A percentile compares a stretch with the other conserved stretches of the same genome.
phyloP scores from a whole-genome alignment of 2,797 vertebrate species.

The Falco peregrinus region DNA sequence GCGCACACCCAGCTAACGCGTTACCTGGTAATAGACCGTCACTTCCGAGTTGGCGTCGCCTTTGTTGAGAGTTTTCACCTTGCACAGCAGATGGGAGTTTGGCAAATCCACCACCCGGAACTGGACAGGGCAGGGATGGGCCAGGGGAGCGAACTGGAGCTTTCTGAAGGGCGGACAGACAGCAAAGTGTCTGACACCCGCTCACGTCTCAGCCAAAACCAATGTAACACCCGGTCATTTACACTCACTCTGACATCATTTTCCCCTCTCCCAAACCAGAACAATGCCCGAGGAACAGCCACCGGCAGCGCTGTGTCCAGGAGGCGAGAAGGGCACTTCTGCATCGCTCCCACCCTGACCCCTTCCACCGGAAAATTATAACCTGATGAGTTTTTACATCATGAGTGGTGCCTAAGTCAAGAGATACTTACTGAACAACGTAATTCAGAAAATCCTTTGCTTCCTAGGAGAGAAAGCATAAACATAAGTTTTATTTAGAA shows the following conservation, averaged over 20 bases:
- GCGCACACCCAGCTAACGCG: rapidly evolving
- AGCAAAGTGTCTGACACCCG: background rate
- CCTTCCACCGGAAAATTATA: background rate
- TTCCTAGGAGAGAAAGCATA: constrained; percentile 78
- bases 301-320: rapidly evolving
- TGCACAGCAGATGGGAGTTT: constrained; percentile 84
- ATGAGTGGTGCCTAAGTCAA: background rate
- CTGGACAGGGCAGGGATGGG: constrained; percentile 87
- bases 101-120: constrained; percentile 92
- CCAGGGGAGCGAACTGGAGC: constrained; percentile 80
- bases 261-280: background rate
- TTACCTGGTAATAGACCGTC: constrained; percentile 73
- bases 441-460: constrained; percentile 89
- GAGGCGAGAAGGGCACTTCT: background rate
- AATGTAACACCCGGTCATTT: background rate
- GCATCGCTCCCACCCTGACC: background rate
- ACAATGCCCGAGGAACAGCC: rapidly evolving
- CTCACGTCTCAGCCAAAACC: background rate
- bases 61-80: constrained; percentile 91
- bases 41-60: constrained; percentile 92
- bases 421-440: constrained; percentile 87
- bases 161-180: background rate
- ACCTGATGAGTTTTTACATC: background rate
- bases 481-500: background rate
- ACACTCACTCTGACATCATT: rapidly evolving